A percentile compares a stretch with the other conserved stretches of the same genome.
Conservation (phyloP, 2,113 vertebrate genomes). For the Oryzias celebensis region DNA sequence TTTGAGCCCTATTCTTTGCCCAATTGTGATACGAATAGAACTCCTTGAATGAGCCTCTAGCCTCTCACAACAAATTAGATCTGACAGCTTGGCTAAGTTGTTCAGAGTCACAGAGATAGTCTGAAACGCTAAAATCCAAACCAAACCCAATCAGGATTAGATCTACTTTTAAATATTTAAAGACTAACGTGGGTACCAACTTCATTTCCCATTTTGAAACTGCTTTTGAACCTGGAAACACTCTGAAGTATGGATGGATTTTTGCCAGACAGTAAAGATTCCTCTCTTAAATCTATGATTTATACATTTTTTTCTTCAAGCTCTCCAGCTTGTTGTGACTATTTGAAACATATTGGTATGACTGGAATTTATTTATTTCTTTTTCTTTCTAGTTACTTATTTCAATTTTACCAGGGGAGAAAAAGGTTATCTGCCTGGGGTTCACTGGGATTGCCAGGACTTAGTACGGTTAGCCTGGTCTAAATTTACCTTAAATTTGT, state of each 20-base stretch:
- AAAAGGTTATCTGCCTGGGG: too few relatives aligned
- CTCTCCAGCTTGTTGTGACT: too few relatives aligned
- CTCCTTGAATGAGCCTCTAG: constrained; percentile 44
- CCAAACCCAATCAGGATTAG: constrained; percentile 41
- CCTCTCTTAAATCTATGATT: too few relatives aligned
- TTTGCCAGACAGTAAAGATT: not conserved
- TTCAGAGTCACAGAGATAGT: constrained; percentile 23
- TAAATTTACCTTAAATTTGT: too few relatives aligned
- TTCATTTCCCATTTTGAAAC: constrained; percentile 5
- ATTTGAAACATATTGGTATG: too few relatives aligned
- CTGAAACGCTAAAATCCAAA: constrained; percentile 30
- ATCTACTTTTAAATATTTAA: constrained; percentile 51
- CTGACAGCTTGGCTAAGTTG: constrained; percentile 38
- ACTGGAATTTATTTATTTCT: too few relatives aligned
- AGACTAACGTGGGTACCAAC: constrained; percentile 6
- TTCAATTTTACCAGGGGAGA: too few relatives aligned
- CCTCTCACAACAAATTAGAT: constrained; percentile 46
- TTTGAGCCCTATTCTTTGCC: constrained; percentile 8
- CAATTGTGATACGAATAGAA: constrained; percentile 39
- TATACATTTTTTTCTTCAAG: too few relatives aligned
- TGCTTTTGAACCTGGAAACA: not conserved
- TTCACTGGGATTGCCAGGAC: too few relatives aligned
- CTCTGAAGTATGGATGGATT: not conserved
- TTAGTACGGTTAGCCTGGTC: too few relatives aligned
- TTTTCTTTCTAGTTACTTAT: too few relatives aligned